Evolutionary conservation across 1,140 invertebrate species (phyloP), one percentile per base, ranked within the genome.

Genomic region (Myzus persicae): DNA sequence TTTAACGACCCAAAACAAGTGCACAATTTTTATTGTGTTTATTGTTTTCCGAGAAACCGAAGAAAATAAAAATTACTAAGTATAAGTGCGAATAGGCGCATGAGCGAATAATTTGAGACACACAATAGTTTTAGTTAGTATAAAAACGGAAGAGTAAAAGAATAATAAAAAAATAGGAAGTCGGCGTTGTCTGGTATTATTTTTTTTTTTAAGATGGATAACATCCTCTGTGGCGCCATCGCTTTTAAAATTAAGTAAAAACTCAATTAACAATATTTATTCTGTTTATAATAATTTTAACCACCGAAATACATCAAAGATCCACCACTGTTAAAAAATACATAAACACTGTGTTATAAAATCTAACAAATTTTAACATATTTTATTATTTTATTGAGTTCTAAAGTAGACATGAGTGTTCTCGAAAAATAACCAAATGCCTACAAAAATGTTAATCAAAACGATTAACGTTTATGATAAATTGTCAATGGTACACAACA

Each of bases 241-340:
- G 90, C 90, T 91, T 91, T 91, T 91, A 91, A 91, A 59, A 76
- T 46, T 76, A 91, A 89, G 88, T 40, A 38, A 36, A 51, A 89
- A 89, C 9, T 51, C 31, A 36, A 51, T 89, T 51, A 89, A 89
- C 7, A 38, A 89, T 89, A 89, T 87, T 87, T 87, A n/a, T 87
- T 87, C 7, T 46, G 18, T 46, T 87, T n/a, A 87, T 46, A 87
- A 87, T 46, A n/a, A 46, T 44, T 44, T 42, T 85, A 26, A 85
- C 24, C 26, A 9, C 1, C 5, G 38, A 44, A 85, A 44, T 31
- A 31, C 5, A 42, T 82, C 40, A 82, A 24, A 38, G 38, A 82
- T 42, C 40, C 24, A 9, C 20, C 8, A 22, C n/a, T 24, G 0
- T 48, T 38, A 18, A 18, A 48, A 0, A 18, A 48, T 48, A 18